Evolutionary conservation across 2,888 invertebrate species (phyloP).

Genomic region (Apodemia mormo): DNA sequence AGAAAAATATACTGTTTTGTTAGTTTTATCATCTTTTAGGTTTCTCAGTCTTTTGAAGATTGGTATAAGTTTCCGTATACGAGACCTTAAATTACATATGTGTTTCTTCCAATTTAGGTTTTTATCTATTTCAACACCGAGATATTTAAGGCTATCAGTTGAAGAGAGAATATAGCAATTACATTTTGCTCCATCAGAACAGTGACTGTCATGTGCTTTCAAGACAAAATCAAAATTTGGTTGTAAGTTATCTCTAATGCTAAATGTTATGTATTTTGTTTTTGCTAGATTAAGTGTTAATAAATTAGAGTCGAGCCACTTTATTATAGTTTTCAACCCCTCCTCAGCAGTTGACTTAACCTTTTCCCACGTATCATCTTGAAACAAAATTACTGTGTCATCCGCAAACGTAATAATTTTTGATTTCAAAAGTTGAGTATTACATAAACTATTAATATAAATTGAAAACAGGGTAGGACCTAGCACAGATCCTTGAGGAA

Average conservation of each 20-base stretch:
- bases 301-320: too few relatives aligned
- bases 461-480: background rate
- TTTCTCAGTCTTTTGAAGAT: slow-evolving; percentile 8
- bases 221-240: too few relatives aligned
- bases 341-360: too few relatives aligned
- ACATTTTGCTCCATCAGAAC: too few relatives aligned
- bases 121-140: too few relatives aligned
- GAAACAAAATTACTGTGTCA: slow-evolving; percentile 3
- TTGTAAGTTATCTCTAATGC: too few relatives aligned
- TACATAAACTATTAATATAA: background rate
- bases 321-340: background rate
- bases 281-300: too few relatives aligned
- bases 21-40: background rate
- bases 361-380: background rate
- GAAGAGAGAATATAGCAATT: too few relatives aligned
- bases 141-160: too few relatives aligned
- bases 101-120: background rate
- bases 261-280: too few relatives aligned
- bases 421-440: too few relatives aligned
- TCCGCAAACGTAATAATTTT: slow-evolving; percentile 10
- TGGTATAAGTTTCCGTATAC: slow-evolving; percentile 15
- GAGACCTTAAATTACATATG: background rate
- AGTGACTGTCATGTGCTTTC: too few relatives aligned
- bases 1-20: background rate
- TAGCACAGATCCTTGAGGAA: slow-evolving; percentile 6